Conservation (phyloP, 2,113 vertebrate genomes). For the Rousettus leschenaultii region DNA sequence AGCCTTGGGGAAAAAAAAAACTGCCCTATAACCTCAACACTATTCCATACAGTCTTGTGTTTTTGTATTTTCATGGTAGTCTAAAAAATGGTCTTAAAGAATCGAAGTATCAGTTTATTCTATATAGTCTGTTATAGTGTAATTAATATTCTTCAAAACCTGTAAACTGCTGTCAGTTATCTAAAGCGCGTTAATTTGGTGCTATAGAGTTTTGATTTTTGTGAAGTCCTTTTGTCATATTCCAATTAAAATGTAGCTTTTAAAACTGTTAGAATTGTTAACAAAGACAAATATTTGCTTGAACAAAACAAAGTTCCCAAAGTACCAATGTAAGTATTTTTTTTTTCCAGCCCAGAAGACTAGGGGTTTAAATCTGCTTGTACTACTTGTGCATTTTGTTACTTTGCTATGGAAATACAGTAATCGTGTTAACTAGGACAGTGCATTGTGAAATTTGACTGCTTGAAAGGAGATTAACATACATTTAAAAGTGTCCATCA, state of each 20-base stretch:
- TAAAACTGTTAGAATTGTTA: constrained; percentile 83
- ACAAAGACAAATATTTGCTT: constrained; percentile 81
- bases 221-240: constrained; percentile 90
- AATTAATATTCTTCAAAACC: constrained; percentile 87
- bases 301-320: constrained; percentile 76
- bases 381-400: constrained; percentile 58
- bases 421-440: constrained; percentile 5
- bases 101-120: constrained; percentile 85
- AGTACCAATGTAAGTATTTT: constrained; percentile 79
- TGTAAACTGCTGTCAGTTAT: constrained; percentile 87
- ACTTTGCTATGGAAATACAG: constrained; percentile 57
- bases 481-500: constrained; percentile 22
- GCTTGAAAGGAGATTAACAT: constrained; percentile 36
- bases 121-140: constrained; percentile 91
- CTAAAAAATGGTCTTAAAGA: constrained; percentile 88
- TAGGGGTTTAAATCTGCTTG: constrained; percentile 46
- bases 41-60: constrained; percentile 96
- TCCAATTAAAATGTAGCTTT: constrained; percentile 91
- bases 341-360: neutral
- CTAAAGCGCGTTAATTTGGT: constrained; percentile 93
- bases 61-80: constrained; percentile 95
- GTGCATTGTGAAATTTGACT: constrained; percentile 33
- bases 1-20: constrained; percentile 82
- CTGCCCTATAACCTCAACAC: constrained; percentile 90
- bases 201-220: constrained; percentile 93